These are phyloP conservation scores for Plusia festucae DNA, from an alignment of 2,888 invertebrate species.

Conservation along the genomic window DNA sequence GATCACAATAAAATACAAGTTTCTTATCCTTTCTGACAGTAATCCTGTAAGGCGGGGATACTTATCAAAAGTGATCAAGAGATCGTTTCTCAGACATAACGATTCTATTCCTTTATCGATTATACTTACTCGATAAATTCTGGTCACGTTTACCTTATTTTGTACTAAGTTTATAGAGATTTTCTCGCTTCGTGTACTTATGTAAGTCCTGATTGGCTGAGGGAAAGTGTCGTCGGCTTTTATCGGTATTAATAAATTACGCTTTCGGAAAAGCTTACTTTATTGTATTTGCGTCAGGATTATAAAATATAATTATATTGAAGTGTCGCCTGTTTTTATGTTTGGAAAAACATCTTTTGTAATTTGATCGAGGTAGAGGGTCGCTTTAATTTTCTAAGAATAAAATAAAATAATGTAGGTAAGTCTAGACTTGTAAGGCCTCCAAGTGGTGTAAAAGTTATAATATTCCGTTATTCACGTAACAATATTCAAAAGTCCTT, in stretches of 20 bases:
- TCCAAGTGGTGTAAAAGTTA: background rate
- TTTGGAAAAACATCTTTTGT: no score
- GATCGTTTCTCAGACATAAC: slow-evolving; percentile 43
- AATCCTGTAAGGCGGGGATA: slow-evolving; percentile 38
- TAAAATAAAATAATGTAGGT: no score
- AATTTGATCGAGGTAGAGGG: no score
- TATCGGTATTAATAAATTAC: slow-evolving; percentile 20
- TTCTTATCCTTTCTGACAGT: slow-evolving; percentile 46
- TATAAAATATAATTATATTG: background rate
- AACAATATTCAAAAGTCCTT: background rate
- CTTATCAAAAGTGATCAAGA: slow-evolving; percentile 55
- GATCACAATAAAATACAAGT: slow-evolving; percentile 53
- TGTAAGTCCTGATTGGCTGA: slow-evolving; percentile 36
- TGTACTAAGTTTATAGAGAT: slow-evolving; percentile 34
- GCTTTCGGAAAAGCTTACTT: background rate
- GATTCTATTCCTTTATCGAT: slow-evolving; percentile 15
- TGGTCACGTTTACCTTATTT: slow-evolving; percentile 46
- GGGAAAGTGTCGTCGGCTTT: slow-evolving; percentile 16
- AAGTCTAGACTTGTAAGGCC: no score
- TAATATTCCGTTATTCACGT: no score
- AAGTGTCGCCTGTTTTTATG: no score
- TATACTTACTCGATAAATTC: slow-evolving; percentile 41
- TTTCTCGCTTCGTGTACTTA: slow-evolving; percentile 29
- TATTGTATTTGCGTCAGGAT: background rate
- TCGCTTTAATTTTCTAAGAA: no score